Base-by-base conservation (phyloP, 2,888 invertebrate species). In the Priocnemis perturbator region DNA sequence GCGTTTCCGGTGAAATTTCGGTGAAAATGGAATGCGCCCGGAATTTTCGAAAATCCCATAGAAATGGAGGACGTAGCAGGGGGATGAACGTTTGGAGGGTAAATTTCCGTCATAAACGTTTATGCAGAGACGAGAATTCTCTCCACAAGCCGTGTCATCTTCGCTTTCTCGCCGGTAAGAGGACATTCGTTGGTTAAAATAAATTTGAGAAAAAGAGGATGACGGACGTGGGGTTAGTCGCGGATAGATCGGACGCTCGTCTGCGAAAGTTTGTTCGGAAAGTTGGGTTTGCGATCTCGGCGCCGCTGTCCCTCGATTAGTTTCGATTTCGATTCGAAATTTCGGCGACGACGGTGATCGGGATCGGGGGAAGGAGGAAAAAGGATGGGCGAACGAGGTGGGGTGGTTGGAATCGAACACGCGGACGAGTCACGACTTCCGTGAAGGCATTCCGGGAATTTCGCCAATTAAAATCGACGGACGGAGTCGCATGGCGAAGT, bases 381-480 rank as follows among this genome's bases (percentile, higher is more conserved):
- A 37, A 9, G 37, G 37, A 9, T 37, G 37, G 37, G 26, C 26
- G 26, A 26, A 26, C 26, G 26, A 37, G 4, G 37, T 1, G 11
- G 37, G 37, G 7, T 1, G 37, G 11, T 37, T 9, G 37, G 37
- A 37, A 37, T 37, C 37, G 50, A 53, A 26, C 60, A 62, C 55
- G 66, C 60, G 64, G 57, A 57, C 62, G 58, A 73, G 67, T 69
- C 64, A 69, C 60, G 66, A 63, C 60, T 63, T 69, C 48, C 68
- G 73, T 59, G 68, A 53, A 74, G 60, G 73, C 77, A 73, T 77
- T 73, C 72, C 58, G 68, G 68, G 76, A 77, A 74, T 76, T 78
- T 78, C 70, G 76, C 79, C 79, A 80, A 79, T 79, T 79, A 79
- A 80, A 80, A 78, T 79, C 69, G 74, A 76, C 72, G 69, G 65